Base-by-base conservation (phyloP, 2,113 vertebrate species). In the Chloroceryle aenea region DNA sequence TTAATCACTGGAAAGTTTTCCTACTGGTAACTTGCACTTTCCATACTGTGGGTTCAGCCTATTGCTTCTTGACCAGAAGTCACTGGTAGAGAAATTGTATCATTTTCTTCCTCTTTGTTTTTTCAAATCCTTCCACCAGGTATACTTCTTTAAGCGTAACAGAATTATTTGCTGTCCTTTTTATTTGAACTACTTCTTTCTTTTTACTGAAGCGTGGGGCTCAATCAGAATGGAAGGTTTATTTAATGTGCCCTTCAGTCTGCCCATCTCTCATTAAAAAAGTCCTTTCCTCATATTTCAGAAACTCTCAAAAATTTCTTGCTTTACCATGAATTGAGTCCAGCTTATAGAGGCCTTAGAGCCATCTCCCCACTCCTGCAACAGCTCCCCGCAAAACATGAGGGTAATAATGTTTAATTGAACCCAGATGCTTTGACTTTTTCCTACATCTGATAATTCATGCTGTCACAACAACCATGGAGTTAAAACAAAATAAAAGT, bases 401-500 rank as follows among this genome's bases (percentile, higher is more conserved):
- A 78, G 12, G 6, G 12, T 14, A 5, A 42, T 38, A 89, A 87
- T 68, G 34, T 75, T 62, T 74, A 77, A 82, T 40, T 34, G 30
- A 93, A 87, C 22, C 25, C 73, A 87, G 38, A 42, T 68, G n/a
- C 34, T 73, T 77, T 73, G 56, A 25, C 29, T 80, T 83, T 90
- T 69, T 69, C 29, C 80, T 83, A 14, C 11, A 19, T 85, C 43
- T 66, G n/a, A 62, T 81, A 87, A 86, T 58, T 94, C 55, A 77
- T 69, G 79, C 73, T 86, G 14, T 47, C 52, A 87, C 85, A 89
- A 58, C 53, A 80, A 53, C 40, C 40, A 29, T 34, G 16, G 45
- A 75, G 84, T 95, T 84, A 56, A 89, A 91, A 22, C n/a, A 75
- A 94, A 90, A 90, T 62, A 40, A 76, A 86, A 89, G 42, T 80